Evolutionary conservation across 2,113 vertebrate genomes (phyloP), one percentile per base, ranked within the genome.

Genomic region (Syrmaticus mikado): DNA sequence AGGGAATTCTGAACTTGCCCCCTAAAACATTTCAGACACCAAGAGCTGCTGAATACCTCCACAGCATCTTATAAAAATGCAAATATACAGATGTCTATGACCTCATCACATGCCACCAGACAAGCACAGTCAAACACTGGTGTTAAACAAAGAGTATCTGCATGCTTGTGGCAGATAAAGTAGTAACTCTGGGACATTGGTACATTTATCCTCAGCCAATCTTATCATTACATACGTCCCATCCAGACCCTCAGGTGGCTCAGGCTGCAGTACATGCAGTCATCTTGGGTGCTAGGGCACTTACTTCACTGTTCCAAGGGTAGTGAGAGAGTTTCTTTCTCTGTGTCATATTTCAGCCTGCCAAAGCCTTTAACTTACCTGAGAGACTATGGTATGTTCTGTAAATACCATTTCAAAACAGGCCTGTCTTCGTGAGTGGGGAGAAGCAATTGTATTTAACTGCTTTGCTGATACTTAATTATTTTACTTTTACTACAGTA

Each of bases 401-500:
- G 52, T 52, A 82, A 91, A 50, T 7, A 5, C 20, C 68, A 64
- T 71, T 85, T 85, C 24, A 80, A 73, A 91, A 46, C 10, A 62
- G 50, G 5, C 12, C 11, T 43, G 13, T 38, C 28, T 92, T 74
- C 28, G 43, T 27, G 16, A 19, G 3, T 28, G 52, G 13, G 15
- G 50, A 82, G 66, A 14, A 70, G 27, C 11, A 58, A 60, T 83
- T 87, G 32, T 11, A 62, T 58, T 70, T 68, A 36, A 61, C 65
- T 87, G n/a, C 10, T 87, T 66, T 93, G 41, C 18, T 62, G 50
- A 74, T 43, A n/a, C 45, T 80, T 66, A 92, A 71, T 34, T 60
- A 50, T 87, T 88, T 90, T 66, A 67, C 55, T 80, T 92, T 77
- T 87, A 77, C 55, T 85, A 66, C 22, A 89, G 13, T 45, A 80